Evolutionary conservation across 2,113 vertebrate genomes (phyloP).

Genomic region (Nicator chloris): DNA sequence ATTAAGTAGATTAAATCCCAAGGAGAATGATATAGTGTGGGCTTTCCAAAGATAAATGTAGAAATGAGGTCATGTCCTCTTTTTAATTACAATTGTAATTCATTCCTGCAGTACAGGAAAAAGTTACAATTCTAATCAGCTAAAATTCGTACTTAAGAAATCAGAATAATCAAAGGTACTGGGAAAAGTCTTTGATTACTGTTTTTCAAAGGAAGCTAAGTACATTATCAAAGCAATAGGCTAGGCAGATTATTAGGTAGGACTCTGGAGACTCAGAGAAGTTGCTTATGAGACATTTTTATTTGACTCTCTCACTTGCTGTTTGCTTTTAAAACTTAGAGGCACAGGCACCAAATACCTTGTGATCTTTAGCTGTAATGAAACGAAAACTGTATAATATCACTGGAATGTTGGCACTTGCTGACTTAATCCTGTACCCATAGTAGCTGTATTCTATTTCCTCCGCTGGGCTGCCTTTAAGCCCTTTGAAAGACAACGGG

Average conservation of each 20-base stretch:
- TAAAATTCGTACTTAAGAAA: neutral
- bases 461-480: neutral
- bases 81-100: neutral
- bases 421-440: neutral
- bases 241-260: neutral
- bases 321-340: neutral
- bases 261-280: neutral
- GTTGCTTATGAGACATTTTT: neutral
- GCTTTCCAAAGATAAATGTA: neutral
- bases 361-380: neutral
- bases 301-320: neutral
- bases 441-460: neutral
- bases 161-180: neutral
- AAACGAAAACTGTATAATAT: neutral
- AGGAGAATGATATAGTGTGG: neutral
- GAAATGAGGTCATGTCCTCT: neutral
- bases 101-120: neutral
- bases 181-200: neutral
- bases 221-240: neutral
- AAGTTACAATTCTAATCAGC: neutral
- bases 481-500: neutral
- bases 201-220: constrained; percentile 1
- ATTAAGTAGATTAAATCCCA: constrained; percentile 7
- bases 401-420: neutral
- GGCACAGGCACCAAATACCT: neutral